phyloP scores from a whole-genome alignment of 1,140 invertebrate genomes.

The Triops cancriformis region DNA sequence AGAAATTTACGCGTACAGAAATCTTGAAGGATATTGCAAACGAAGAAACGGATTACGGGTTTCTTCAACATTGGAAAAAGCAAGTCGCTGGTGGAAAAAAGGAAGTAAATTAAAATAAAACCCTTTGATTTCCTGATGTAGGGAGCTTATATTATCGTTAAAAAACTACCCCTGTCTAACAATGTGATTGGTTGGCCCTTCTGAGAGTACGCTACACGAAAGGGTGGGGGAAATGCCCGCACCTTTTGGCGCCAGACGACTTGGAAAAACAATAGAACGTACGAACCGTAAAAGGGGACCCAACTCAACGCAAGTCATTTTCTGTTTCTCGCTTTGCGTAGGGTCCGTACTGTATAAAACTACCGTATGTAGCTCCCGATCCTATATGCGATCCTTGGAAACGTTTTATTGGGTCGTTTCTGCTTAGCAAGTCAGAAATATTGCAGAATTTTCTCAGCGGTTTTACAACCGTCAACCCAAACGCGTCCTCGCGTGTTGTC shows the following conservation, averaged over 20 bases:
- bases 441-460: neutral
- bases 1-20: neutral
- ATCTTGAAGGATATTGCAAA: neutral
- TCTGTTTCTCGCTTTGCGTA: neutral
- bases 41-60: neutral
- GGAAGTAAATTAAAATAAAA: neutral
- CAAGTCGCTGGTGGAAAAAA: no score
- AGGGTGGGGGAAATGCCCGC: neutral
- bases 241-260: neutral
- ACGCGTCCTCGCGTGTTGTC: neutral
- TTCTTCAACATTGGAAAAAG: no score
- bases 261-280: neutral
- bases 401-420: slow-evolving; percentile 3
- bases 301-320: neutral
- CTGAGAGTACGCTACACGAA: neutral
- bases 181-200: no score
- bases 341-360: neutral
- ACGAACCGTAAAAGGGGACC: neutral
- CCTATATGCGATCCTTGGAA: neutral
- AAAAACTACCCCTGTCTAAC: neutral
- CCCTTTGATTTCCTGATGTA: neutral
- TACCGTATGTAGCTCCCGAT: neutral
- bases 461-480: neutral
- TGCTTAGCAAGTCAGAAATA: neutral
- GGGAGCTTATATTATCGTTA: neutral